Base-by-base conservation (phyloP, 2,113 vertebrate genomes). In the Leptocoma aspasia region DNA sequence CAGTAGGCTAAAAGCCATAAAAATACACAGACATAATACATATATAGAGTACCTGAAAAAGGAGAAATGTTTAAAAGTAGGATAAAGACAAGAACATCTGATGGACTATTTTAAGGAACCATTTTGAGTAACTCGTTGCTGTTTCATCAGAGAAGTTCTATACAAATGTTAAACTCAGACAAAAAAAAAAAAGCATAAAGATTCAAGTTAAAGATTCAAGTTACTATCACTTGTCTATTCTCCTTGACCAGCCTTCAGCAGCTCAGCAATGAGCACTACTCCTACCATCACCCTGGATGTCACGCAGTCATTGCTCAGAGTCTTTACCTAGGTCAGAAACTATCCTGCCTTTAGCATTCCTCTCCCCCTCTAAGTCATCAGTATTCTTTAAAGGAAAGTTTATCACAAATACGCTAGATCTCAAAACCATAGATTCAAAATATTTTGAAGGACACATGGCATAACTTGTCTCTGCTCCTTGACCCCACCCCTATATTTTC, bases 381-480 rank as follows among this genome's bases (percentile, higher is more conserved):
- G 22, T 89, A 60, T 86, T 91, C 82, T 94, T 66, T 20, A 66
- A 96, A 95, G 77, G 26, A 86, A 96, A 77, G 53, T 61, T 90
- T 86, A 90, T 94, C 73, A 88, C 64, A 85, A 92, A 95, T 94
- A 42, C 76, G 20, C 31, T 50, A 53, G 27, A 85, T 66, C 1
- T 5, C 69, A 61, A 90, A 91, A 47, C 54, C 14, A 16, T n/a
- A 84, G 31, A 87, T 94, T 92, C 50, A 64, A 82, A 88, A 77
- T 87, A 81, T 45, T 94, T 90, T 95, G 72, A 96, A 93, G 81
- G 75, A 69, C n/a, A 90, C 24, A 2, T 10, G 23, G 44, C 76
- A 61, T 78, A 83, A 91, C 65, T 95, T 28, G 23, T 56, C 63
- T 75, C 54, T 83, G n/a, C n/a, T 77, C 73, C 54, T 68, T 92